Evolutionary conservation across 1,140 invertebrate species (phyloP).

Genomic region (Archegozetes longisetosus): DNA sequence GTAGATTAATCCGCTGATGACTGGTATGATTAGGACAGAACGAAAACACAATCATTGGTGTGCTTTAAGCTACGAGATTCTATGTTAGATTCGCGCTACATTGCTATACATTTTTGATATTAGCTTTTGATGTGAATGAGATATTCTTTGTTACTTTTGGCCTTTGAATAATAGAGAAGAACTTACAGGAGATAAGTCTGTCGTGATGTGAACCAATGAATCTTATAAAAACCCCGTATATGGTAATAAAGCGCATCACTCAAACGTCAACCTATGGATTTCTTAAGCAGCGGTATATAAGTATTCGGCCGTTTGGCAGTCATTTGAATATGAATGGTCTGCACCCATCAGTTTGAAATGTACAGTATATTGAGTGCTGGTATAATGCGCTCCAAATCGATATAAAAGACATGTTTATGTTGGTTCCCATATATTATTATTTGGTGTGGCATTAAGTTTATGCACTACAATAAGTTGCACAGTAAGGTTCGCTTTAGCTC

Average conservation of each 20-base stretch:
- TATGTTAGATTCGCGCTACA: not conserved
- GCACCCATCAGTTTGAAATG: too few species aligned
- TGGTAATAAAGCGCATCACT: not conserved
- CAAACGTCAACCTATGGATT: not conserved
- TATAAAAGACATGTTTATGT: not conserved
- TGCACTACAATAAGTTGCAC: too few species aligned
- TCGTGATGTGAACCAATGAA: not conserved
- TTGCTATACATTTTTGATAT: not conserved
- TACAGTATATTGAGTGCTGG: not conserved
- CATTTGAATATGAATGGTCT: too few species aligned
- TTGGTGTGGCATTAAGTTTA: too few species aligned
- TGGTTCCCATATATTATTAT: not conserved
- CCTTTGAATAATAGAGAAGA: not conserved
- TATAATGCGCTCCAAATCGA: not conserved
- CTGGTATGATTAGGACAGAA: too few species aligned
- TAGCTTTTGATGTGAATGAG: not conserved
- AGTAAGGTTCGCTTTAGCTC: too few species aligned
- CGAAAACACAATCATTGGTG: too few species aligned
- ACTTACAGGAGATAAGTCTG: not conserved
- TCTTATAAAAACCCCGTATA: not conserved
- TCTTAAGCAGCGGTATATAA: not conserved
- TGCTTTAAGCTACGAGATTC: too few species aligned
- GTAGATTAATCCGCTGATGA: too few species aligned
- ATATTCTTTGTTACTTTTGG: not conserved
- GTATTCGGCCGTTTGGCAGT: too few species aligned